phyloP scores from a whole-genome alignment of 2,113 vertebrate species.

The Planiliza haematocheilus region DNA sequence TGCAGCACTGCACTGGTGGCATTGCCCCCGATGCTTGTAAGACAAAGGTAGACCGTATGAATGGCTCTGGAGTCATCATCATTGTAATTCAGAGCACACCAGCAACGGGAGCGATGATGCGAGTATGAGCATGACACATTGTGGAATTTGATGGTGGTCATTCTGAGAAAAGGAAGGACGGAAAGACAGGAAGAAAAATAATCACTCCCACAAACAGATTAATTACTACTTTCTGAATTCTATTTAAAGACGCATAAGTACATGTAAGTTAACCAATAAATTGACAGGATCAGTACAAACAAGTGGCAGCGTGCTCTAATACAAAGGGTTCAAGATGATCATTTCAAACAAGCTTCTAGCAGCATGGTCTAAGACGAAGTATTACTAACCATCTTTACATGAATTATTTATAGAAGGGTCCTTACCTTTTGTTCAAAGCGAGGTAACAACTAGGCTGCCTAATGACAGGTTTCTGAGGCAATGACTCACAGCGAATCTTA shows the following conservation, averaged over 20 bases:
- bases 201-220: background rate
- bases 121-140: constrained; percentile 72
- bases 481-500: constrained; percentile 83
- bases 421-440: constrained; percentile 71
- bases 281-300: too few species aligned
- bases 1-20: constrained; percentile 53
- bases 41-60: constrained; percentile 76
- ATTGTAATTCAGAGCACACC: constrained; percentile 73
- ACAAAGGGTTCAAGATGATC: too few species aligned
- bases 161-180: constrained; percentile 9
- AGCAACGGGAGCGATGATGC: constrained; percentile 60
- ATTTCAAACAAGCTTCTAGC: too few species aligned
- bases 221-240: too few species aligned
- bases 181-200: background rate
- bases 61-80: constrained; percentile 41
- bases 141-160: background rate
- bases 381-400: too few species aligned
- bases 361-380: too few species aligned
- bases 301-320: too few species aligned
- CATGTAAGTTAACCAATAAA: too few species aligned
- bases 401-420: too few species aligned
- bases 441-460: constrained; percentile 69
- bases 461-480: constrained; percentile 25
- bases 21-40: constrained; percentile 67
- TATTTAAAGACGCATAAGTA: too few species aligned